phyloP scores from a whole-genome alignment of 2,113 vertebrate species.

The Xiphophorus hellerii region DNA sequence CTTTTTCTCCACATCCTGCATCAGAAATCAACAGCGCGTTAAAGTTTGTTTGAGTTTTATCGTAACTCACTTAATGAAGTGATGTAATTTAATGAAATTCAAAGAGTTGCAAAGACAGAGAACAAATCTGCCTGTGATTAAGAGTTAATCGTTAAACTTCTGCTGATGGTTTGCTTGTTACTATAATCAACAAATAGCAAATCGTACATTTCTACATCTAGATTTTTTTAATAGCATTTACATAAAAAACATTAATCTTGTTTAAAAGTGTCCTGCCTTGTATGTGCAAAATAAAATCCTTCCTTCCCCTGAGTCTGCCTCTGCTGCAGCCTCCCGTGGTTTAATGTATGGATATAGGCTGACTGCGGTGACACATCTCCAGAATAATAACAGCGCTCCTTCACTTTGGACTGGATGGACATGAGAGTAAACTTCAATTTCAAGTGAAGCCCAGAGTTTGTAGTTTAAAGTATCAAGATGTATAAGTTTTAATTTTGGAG shows the following conservation, averaged over 20 bases:
- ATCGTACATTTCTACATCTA: background rate
- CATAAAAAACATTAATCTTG: background rate
- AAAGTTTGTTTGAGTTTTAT: conserved; percentile 5
- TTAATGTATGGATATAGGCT: background rate
- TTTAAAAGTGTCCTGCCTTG: background rate
- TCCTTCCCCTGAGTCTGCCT: background rate
- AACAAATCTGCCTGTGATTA: background rate
- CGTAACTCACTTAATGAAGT: conserved; percentile 3
- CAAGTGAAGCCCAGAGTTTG: background rate
- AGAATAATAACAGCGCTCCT: background rate
- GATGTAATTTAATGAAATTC: background rate
- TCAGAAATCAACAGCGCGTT: conserved; percentile 25
- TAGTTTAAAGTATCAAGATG: background rate
- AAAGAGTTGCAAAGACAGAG: background rate
- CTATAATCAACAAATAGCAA: background rate
- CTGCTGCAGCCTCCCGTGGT: background rate
- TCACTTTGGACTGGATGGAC: background rate
- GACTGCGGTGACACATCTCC: background rate
- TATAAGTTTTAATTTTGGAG: background rate
- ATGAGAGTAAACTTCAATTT: background rate
- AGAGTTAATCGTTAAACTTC: background rate
- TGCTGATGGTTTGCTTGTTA: background rate
- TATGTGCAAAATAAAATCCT: background rate
- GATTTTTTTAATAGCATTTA: background rate
- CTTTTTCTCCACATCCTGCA: background rate